Conservation (phyloP, 2,113 vertebrate species). For the Corythornis vintsioides region DNA sequence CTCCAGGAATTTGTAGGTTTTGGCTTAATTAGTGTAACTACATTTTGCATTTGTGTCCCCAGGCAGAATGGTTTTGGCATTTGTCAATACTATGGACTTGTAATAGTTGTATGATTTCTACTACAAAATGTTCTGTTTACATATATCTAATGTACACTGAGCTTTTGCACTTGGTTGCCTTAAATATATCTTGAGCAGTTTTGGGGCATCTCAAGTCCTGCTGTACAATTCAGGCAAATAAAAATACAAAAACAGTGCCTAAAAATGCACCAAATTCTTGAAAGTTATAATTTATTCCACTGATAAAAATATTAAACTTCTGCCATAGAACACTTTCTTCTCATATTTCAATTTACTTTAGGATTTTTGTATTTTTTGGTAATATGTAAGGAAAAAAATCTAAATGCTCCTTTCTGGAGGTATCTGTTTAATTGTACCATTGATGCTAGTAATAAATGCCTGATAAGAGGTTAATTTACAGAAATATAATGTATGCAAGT, state of each 20-base stretch:
- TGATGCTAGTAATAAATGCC: neutral
- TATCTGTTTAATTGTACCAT: constrained; percentile 42
- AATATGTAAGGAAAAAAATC: constrained; percentile 15
- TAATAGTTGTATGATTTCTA: constrained; percentile 50
- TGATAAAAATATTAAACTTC: constrained; percentile 37
- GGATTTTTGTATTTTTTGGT: constrained; percentile 57
- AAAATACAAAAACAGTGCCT: constrained; percentile 63
- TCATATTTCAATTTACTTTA: constrained; percentile 29
- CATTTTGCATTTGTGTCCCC: constrained; percentile 3
- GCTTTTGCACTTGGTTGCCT: constrained; percentile 73
- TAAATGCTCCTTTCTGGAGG: constrained; percentile 4
- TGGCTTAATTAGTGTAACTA: neutral
- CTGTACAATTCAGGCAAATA: constrained; percentile 43
- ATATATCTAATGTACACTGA: constrained; percentile 39
- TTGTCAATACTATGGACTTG: neutral
- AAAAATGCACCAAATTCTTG: constrained; percentile 44
- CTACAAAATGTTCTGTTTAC: constrained; percentile 54
- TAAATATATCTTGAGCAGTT: constrained; percentile 66
- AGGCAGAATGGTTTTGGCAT: constrained; percentile 37
- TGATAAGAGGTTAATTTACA: constrained; percentile 38
- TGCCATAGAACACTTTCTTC: constrained; percentile 45
- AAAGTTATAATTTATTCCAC: neutral
- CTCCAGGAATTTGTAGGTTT: neutral
- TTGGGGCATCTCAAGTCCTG: constrained; percentile 54
- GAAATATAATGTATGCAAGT: constrained; percentile 31